Base-by-base conservation (phyloP, 1,140 invertebrate genomes). In the Drosophila sucinea region DNA sequence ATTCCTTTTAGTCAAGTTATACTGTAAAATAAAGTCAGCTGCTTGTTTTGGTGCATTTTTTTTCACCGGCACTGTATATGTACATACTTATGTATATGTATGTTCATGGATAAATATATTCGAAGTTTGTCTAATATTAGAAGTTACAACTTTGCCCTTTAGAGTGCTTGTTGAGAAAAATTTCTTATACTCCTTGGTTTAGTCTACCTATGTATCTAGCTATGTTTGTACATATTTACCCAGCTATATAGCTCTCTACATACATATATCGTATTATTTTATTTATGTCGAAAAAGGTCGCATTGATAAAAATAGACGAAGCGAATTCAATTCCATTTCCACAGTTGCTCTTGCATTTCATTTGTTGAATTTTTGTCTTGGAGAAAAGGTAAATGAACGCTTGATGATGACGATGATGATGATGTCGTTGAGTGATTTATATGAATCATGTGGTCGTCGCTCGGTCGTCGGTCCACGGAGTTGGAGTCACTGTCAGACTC, bases 361-460 rank as follows among this genome's bases (percentile, higher is more conserved):
- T 84, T 86, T 78, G 82, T 86, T 77, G 69, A 86, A 85, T 81
- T 85, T 77, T 78, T 51, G 17, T 27, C 65, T 73, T 69, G 60
- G 60, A 67, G 68, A 81, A 81, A 89, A 51, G 86, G 85, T 89
- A 90, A 86, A 90, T 64, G 86, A 90, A 89, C 85, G 85, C 86
- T 87, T 73, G 69, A 90, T 82, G 72, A 72, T 80, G 79, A 85
- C 81, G 74, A 41, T 41, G 40, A 41, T 47, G 44, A 51, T 51
- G 44, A 51, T 51, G 44, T 77, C 82, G 73, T 90, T 90, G 85
- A 90, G 81, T 86, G 85, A 89, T 90, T 90, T 89, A 89, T 89
- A 76, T 81, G 85, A 75, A 76, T 85, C 84, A 89, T 81, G 81
- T 90, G 86, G 73, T 82, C 56, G 73, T 82, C 56, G 60, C 69